These are phyloP conservation scores for Candoia aspera DNA, from an alignment of 2,113 vertebrate species.

Conservation along the genomic window DNA sequence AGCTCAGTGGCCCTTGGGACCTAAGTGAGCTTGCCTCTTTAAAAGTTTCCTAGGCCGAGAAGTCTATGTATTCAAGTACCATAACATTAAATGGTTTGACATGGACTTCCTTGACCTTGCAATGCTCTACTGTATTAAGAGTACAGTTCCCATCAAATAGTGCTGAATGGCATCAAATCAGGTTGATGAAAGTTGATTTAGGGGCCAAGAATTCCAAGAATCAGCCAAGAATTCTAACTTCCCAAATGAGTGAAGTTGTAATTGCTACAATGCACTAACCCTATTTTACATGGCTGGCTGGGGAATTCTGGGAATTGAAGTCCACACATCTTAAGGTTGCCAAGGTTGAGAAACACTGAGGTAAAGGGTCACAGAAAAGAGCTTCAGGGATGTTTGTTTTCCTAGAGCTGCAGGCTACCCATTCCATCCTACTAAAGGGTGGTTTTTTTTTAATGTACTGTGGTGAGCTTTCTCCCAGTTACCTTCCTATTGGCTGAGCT, in stretches of 20 bases:
- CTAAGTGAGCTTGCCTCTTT: background rate
- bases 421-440: background rate
- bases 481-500: background rate
- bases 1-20: background rate
- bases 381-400: background rate
- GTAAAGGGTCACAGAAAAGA: background rate
- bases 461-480: background rate
- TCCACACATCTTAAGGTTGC: no score
- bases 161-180: background rate
- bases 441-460: no score
- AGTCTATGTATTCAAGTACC: background rate
- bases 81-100: background rate
- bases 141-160: background rate
- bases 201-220: background rate
- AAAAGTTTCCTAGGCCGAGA: background rate
- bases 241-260: background rate
- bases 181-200: background rate
- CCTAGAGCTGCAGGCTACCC: background rate
- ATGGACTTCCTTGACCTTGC: background rate
- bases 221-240: background rate
- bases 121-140: background rate
- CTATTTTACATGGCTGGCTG: background rate
- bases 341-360: background rate
- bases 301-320: no score
- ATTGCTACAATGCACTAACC: background rate